Base-by-base conservation (phyloP, 2,113 vertebrate genomes). In the Cryptomyrus ogoouensis region DNA sequence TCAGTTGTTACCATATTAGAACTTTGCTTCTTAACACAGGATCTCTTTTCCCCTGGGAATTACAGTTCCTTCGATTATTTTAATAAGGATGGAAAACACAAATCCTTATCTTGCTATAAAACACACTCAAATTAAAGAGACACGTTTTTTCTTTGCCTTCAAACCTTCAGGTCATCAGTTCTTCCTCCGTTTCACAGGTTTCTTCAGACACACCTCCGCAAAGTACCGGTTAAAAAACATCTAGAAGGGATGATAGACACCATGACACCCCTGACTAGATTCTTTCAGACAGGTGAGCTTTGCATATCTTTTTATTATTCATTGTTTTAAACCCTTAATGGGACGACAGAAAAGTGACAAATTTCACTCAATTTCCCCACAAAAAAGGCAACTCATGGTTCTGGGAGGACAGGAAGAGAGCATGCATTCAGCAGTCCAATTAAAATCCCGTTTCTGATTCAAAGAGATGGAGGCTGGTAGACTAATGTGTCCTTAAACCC, bases 201-300 rank as follows among this genome's bases (percentile, higher is more conserved):
- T 90, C 91, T 91, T 93, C n/a, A 89, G 92, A 95, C 88, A 91
- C 87, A 91, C 17, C 47, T 93, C 90, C 87, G 87, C 91, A 93
- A 94, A 94, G 92, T 93, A 95, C 94, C 94, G 15, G 93, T 13
- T 93, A 88, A 94, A 95, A 94, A 95, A 88, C 70, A 92, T 94
- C 91, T 94, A 90, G 80, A 94, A 91, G 94, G 91, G 94, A 94
- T 94, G 96, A 95, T 94, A 91, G 92, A 95, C 94, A 94, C 92
- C 93, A 93, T 93, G 95, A 95, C 92, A 17, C 89, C 92, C 91
- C 90, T 90, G 92, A 92, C 92, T 42, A 70, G 42, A 93, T 62
- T 58, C 58, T 93, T 93, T 9, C 91, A 93, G 92, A 90, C 87
- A 39, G 19, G 53, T 27, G 39, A n/a, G 47, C 4, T 42, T n/a